Base-by-base conservation (phyloP, 2,113 vertebrate genomes). In the Trichomycterus rosablanca region DNA sequence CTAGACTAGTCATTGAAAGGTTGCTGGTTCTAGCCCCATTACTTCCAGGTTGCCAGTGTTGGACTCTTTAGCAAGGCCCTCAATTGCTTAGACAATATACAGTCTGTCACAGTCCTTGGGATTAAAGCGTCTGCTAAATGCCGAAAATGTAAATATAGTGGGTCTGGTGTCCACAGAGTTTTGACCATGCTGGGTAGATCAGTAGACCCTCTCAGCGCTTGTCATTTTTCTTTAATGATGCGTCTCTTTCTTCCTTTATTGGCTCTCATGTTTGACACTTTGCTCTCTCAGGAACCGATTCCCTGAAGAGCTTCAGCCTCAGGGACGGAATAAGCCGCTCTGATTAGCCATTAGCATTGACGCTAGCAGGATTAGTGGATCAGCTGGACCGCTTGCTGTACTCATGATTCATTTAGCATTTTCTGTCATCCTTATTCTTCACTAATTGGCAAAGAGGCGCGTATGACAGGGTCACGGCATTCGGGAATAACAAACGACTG, bases 391-490 rank as follows among this genome's bases (percentile, higher is more conserved):
- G 53, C 45, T 45, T 45, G 53, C 18, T 15, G 7, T 26, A 35
- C 28, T 24, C 77, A 69, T 67, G 60, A 15, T 26, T 45, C 55
- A 45, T 46, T 60, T 20, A 48, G 60, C 58, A 51, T 20, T 42
- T 55, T 39, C 61, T 56, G 71, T 70, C 52, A 15, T 76, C 63
- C 54, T 71, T 74, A 51, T 59, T 26, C 59, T 68, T 57, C 62
- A 43, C 75, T 87, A 88, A 89, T 89, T 89, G 85, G 83, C 79
- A 64, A 78, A 81, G 84, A 87, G 80, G 80, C 77, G 81, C 76
- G 78, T 86, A 78, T 81, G 68, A 51, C 74, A 71, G 76, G 78
- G 77, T 70, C 23, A 37, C 19, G 71, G 54, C 79, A 75, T 66
- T 44, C 3, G 83, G 83, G 85, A 86, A 82, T 85, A 82, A 57